Base-by-base conservation (phyloP, 2,888 invertebrate species). In the Oegoconia quadripuncta region DNA sequence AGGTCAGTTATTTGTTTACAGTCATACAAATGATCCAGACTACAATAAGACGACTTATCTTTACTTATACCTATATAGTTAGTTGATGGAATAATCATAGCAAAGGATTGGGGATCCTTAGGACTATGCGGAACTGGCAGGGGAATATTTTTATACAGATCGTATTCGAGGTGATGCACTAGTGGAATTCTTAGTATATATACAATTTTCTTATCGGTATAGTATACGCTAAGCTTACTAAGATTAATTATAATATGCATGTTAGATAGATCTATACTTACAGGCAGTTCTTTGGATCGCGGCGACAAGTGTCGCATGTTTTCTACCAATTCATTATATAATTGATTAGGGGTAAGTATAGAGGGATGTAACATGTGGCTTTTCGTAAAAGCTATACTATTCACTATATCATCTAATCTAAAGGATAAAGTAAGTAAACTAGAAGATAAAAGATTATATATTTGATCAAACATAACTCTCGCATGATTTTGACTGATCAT, bases 11-110 rank as follows among this genome's bases (percentile, higher is more conserved):
- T 25, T 13, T n/a, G 8, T 27, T 42, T 42, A 42, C 42, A 46
- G 7, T 22, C 29, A 32, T 17, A 37, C 23, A 46, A 26, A 29
- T 23, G 22, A 17, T 42, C 25, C 20, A 42, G 22, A 13, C 29
- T 42, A 35, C 28, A 37, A 34, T 40, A 46, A 27, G 15, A 31
- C 6, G 34, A 34, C 18, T 30, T 46, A 39, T 43, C 41, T 28
- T 25, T 43, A 23, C 26, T 43, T n/a, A 46, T 13, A 17, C 32
- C 39, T 31, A 46, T 41, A 30, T 41, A 46, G 25, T 38, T 40
- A 16, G 22, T 30, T 22, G 34, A 35, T 22, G 41, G 46, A 22
- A 43, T 26, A 20, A 46, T 46, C 30, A 33, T n/a, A n/a, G n/a
- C n/a, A n/a, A n/a, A n/a, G n/a, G n/a, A n/a, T n/a, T n/a, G n/a